These are phyloP conservation scores for Drosophila recens DNA, from an alignment of 2,888 invertebrate genomes.

Conservation along the genomic window DNA sequence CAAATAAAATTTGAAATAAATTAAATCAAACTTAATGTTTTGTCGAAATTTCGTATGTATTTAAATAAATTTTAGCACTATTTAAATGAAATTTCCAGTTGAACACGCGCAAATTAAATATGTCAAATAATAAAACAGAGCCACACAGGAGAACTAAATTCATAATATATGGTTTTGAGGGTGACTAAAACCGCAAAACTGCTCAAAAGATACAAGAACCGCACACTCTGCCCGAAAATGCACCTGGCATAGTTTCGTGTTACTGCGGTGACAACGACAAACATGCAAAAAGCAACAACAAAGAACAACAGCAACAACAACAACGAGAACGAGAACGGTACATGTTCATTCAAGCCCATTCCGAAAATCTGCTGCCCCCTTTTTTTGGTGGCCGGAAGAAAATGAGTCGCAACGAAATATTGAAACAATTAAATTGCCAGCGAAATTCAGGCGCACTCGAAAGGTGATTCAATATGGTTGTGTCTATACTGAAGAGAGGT, in stretches of 20 bases:
- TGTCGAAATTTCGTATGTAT: not conserved
- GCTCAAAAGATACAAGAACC: conserved; percentile 50
- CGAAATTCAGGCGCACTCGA: conserved; percentile 25
- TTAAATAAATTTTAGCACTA: not conserved
- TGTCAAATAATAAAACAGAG: conserved; percentile 13
- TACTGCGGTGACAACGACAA: conserved; percentile 56
- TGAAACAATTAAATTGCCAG: conserved; percentile 63
- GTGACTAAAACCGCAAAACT: conserved; percentile 40
- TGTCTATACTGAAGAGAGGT: conserved; percentile 1
- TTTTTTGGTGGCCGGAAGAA: conserved; percentile 9
- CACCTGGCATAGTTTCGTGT: conserved; percentile 41
- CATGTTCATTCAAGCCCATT: not conserved
- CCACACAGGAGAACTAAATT: not conserved
- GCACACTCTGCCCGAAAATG: conserved; percentile 27
- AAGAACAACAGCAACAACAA: conserved; percentile 11
- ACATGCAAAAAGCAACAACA: conserved; percentile 30
- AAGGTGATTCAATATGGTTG: conserved; percentile 11
- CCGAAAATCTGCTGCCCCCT: not conserved
- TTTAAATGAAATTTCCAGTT: conserved; percentile 10
- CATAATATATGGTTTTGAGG: not conserved
- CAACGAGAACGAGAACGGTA: conserved; percentile 8
- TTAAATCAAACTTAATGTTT: not conserved
- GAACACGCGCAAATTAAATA: conserved; percentile 23
- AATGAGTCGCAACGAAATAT: conserved; percentile 41
- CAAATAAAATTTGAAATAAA: conserved; percentile 9